These are phyloP conservation scores for Zoanthus sociatus DNA, from an alignment of 92 coral and sea anemone species.

Conservation along the genomic window DNA sequence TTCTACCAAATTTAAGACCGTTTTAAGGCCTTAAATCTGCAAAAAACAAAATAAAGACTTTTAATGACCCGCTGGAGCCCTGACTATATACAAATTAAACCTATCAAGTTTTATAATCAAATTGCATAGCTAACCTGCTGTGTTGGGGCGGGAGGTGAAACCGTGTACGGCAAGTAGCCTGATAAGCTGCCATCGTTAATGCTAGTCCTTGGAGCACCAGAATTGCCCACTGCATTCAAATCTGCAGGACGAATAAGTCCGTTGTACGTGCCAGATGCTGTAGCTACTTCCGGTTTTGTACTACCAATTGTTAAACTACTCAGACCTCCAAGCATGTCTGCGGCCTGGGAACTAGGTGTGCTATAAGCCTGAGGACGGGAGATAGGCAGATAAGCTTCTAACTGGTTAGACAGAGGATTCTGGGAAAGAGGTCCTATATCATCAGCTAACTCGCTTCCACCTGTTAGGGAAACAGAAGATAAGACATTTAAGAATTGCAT, in stretches of 20 bases:
- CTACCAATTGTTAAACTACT: conserved; percentile 2
- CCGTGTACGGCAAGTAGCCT: not conserved
- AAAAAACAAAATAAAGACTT: no score
- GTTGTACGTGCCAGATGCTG: conserved; percentile 21
- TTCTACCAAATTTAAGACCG: no score
- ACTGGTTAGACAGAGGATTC: conserved; percentile 25
- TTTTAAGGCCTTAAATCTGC: no score
- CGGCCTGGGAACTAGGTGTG: conserved; percentile 41
- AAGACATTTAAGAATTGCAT: not conserved
- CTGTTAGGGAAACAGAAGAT: not conserved
- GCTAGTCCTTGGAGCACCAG: conserved; percentile 16
- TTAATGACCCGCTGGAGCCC: no score
- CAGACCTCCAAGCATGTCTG: conserved; percentile 38
- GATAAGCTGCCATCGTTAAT: conserved; percentile 31
- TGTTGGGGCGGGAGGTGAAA: conserved; percentile 11
- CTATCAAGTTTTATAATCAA: not conserved
- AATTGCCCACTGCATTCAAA: conserved; percentile 26
- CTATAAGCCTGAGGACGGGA: conserved; percentile 48
- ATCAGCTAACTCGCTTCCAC: conserved; percentile 26
- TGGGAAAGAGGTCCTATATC: conserved; percentile 10
- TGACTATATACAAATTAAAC: not conserved
- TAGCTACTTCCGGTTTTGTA: conserved; percentile 20
- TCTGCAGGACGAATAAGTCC: conserved; percentile 26
- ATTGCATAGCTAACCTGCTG: conserved; percentile 17
- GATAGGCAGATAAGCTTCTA: conserved; percentile 31